Base-by-base conservation (phyloP, 2,113 vertebrate species). In the Scopus umbretta region DNA sequence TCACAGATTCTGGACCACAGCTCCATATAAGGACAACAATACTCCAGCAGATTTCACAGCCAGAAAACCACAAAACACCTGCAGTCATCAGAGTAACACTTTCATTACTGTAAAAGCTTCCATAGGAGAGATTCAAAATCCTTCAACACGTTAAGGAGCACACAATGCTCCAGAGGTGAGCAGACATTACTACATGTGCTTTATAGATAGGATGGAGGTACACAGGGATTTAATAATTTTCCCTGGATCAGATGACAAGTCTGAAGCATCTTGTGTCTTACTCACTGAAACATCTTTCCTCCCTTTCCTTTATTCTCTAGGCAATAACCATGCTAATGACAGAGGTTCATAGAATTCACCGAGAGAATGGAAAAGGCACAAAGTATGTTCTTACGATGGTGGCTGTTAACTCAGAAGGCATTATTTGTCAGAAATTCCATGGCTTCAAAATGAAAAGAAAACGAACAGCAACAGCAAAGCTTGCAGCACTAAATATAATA, bases 401-500 rank as follows among this genome's bases (percentile, higher is more conserved):
- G 30, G 22, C 58, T 89, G 95, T 93, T 80, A 92, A 85, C 50
- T 63, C 36, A 8, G n/a, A 96, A 94, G 38, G 25, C 59, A 58
- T 83, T 80, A 80, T 86, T 94, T 92, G 38, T 36, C 45, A 95
- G 71, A 90, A 91, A 95, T 81, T 80, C 75, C 61, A 52, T 4
- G 9, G 47, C 63, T 76, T 92, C 86, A 80, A 68, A 91, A 89
- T 26, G 68, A 80, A 85, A 84, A 49, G 42, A 93, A 85, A 92
- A 58, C 68, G n/a, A 81, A 95, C 62, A 56, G 89, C 86, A 95
- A 81, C 73, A 96, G 92, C 92, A 95, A 90, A 95, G 43, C 83
- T 83, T 83, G 76, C 89, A 93, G 42, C 85, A 87, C 93, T 92
- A 95, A 97, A 96, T 94, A 94, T 94, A 94, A 93, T 96, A 90